phyloP scores from a whole-genome alignment of 2,113 vertebrate genomes.

The Phodopus roborovskii region DNA sequence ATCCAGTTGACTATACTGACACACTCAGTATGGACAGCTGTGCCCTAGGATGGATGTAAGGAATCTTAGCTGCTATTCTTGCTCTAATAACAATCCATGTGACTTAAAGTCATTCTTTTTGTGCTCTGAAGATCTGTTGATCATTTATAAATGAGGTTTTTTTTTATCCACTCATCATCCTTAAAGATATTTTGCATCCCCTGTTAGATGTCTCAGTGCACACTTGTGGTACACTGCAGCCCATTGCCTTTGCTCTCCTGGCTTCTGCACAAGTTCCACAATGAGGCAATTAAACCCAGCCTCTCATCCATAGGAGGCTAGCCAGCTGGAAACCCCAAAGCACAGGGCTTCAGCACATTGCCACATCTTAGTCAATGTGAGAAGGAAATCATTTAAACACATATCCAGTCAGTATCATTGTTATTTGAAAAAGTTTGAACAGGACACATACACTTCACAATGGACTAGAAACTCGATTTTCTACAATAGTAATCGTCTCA shows the following conservation, averaged over 20 bases:
- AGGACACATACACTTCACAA: not conserved
- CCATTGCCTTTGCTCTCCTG: not conserved
- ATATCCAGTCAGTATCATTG: not conserved
- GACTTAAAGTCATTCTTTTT: not conserved
- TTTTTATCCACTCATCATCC: not conserved
- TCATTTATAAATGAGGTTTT: not conserved
- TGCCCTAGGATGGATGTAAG: not conserved
- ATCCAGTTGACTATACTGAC: not conserved
- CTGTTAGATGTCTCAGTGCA: not conserved
- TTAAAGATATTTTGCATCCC: not conserved
- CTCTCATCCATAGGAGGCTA: not conserved
- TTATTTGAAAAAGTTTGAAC: not conserved
- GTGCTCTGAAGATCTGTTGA: not conserved
- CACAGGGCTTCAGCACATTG: not conserved
- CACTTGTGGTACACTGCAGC: rapidly evolving
- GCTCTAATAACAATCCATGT: not conserved
- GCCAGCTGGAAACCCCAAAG: not conserved
- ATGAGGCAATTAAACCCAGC: not conserved
- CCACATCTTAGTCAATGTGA: not conserved
- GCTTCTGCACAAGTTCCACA: not conserved
- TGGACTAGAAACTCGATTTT: not conserved
- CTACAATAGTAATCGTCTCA: not conserved
- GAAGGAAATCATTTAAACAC: not conserved
- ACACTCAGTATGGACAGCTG: not conserved
- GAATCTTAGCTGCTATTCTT: not conserved